Evolutionary conservation across 2,797 vertebrate species (phyloP).

Genomic region (Brotula barbata): DNA sequence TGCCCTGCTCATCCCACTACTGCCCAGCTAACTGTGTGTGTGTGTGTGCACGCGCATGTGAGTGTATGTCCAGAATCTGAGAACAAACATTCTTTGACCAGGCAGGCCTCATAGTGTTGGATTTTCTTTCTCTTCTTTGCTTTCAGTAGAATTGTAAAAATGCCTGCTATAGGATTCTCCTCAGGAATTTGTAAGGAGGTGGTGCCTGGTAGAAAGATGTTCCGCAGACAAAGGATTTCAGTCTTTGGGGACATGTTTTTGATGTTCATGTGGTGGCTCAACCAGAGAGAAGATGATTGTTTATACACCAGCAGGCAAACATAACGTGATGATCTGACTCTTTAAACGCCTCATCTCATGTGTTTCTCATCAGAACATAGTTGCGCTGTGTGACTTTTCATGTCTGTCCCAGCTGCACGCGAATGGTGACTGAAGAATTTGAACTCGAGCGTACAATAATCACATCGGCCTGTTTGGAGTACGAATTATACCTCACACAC

Average conservation of each 20-base stretch:
- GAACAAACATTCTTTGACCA: constrained; percentile 30
- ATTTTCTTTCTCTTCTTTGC: constrained; percentile 21
- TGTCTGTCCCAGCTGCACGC: too few species aligned
- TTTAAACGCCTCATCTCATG: constrained; percentile 8
- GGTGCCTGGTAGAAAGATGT: constrained; percentile 20
- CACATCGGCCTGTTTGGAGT: too few species aligned
- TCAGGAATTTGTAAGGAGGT: background rate
- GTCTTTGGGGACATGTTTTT: constrained; percentile 21
- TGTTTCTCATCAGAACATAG: background rate
- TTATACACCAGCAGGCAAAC: constrained; percentile 10
- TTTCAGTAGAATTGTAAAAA: constrained; percentile 27
- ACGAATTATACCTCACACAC: too few species aligned
- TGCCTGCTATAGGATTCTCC: constrained; percentile 15
- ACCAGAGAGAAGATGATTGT: constrained; percentile 21
- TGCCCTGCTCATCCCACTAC: constrained; percentile 39
- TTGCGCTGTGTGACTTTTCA: too few species aligned
- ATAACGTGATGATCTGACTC: constrained; percentile 12
- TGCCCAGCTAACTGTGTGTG: constrained; percentile 20
- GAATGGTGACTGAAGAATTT: too few species aligned
- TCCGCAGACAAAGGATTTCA: constrained; percentile 19
- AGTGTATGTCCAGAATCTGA: constrained; percentile 10
- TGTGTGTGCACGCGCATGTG: constrained; percentile 15
- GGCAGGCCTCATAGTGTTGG: constrained; percentile 24
- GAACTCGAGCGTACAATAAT: background rate
- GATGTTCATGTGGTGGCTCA: constrained; percentile 18